These are phyloP conservation scores for Ariopsis seemanni DNA, from an alignment of 2,113 vertebrate genomes.

Conservation along the genomic window DNA sequence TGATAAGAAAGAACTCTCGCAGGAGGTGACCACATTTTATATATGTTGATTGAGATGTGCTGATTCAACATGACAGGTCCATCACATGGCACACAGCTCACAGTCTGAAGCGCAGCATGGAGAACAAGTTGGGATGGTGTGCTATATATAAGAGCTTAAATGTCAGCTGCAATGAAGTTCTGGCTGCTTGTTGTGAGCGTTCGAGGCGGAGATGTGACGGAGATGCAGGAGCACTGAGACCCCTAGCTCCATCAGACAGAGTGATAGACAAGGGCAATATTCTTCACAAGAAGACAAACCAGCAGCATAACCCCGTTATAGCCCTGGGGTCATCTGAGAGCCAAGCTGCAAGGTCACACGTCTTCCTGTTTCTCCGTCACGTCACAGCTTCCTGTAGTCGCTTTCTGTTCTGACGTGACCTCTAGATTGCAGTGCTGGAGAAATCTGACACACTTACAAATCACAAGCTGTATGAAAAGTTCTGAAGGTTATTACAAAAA, in stretches of 20 bases:
- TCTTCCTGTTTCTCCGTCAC: not conserved
- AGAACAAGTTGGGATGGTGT: constrained; percentile 40
- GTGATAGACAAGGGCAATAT: constrained; percentile 27
- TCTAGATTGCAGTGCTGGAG: not conserved
- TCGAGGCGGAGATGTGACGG: constrained; percentile 55
- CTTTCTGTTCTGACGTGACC: not conserved
- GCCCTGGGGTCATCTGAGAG: not conserved
- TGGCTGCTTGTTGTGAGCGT: constrained; percentile 43
- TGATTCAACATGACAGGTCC: constrained; percentile 58
- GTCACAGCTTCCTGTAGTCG: not conserved
- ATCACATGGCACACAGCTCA: constrained; percentile 51
- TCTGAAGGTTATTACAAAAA: no score
- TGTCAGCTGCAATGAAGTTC: constrained; percentile 65
- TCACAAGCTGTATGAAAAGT: not conserved
- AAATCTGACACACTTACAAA: not conserved
- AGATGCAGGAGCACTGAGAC: constrained; percentile 44
- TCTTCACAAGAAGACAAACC: constrained; percentile 7
- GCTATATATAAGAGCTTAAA: constrained; percentile 66
- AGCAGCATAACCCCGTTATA: not conserved
- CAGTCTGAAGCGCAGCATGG: constrained; percentile 37
- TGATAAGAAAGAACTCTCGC: not conserved
- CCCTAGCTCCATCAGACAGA: constrained; percentile 26
- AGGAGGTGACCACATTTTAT: constrained; percentile 12
- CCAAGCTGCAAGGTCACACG: constrained; percentile 4
- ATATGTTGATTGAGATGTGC: constrained; percentile 45